Evolutionary conservation across 2,888 invertebrate species (phyloP), one percentile per base, ranked within the genome.

Genomic region (Agrochola macilenta): DNA sequence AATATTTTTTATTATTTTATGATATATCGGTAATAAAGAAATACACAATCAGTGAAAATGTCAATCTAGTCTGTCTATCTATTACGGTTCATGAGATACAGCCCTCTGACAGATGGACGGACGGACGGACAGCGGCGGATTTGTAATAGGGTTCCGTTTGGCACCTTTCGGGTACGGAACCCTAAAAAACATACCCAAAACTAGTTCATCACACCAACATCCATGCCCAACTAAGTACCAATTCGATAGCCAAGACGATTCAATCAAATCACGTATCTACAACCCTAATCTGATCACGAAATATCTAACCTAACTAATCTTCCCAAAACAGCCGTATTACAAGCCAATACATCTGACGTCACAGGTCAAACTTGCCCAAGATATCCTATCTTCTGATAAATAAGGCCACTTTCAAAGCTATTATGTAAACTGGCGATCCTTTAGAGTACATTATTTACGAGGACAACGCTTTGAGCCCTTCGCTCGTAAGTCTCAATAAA

Each of bases 381-480:
- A 74, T 76, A 82, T 61, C 69, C 69, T 46, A 71, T 80, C 72
- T 80, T 78, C 69, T 82, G 77, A 83, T 83, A 87, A 87, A 87
- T 84, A 87, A 81, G 82, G 82, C 79, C 79, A 72, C 85, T 80
- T 82, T 46, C 54, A 74, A 83, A 75, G 75, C 87, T 81, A 88
- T 89, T 88, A 87, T 85, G 87, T 87, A 89, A 89, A 87, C 79
- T 81, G 74, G 75, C 78, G 72, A 81, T 84, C 87, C 85, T 85
- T 82, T 73, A 75, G 76, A 84, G 74, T 76, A 85, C 82, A 86
- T 84, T 86, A 87, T 82, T 87, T 84, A 84, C 83, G 77, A 76
- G 75, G 77, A 76, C 79, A 83, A 79, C 74, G 78, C 71, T 74
- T 79, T 75, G 78, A 79, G 78, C 74, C 74, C 69, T 69, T 77